Conservation (phyloP, 2,113 vertebrate species). For the Sinocyclocheilus anshuiensis region DNA sequence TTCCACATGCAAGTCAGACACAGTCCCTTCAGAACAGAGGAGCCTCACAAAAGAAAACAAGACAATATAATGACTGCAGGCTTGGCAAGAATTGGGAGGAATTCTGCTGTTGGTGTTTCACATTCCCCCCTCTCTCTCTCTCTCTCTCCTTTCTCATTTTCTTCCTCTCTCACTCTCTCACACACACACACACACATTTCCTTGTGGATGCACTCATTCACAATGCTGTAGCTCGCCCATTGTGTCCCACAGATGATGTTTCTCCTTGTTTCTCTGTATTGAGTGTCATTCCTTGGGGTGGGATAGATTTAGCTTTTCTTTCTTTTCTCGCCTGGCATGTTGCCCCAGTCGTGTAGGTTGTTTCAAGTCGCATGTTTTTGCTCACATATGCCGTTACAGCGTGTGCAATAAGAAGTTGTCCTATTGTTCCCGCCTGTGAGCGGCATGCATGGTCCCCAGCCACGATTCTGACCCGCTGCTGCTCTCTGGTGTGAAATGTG, state of each 20-base stretch:
- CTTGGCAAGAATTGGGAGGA: constrained; percentile 73
- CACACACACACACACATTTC: constrained; percentile 31
- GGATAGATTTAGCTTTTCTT: constrained; percentile 32
- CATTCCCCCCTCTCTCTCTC: constrained; percentile 66
- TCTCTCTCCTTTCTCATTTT: constrained; percentile 23
- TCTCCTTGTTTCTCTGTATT: constrained; percentile 40
- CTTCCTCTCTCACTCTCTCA: constrained; percentile 31
- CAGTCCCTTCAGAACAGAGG: constrained; percentile 62
- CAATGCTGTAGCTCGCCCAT: constrained; percentile 41
- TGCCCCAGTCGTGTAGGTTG: constrained; percentile 56
- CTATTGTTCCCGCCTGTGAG: constrained; percentile 66
- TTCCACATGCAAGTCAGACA: constrained; percentile 45
- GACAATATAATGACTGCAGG: constrained; percentile 74
- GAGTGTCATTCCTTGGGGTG: constrained; percentile 51
- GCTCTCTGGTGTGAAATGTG: constrained; percentile 72
- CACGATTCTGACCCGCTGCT: constrained; percentile 52
- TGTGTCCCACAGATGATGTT: constrained; percentile 55
- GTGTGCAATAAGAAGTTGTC: constrained; percentile 59
- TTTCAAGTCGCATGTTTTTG: constrained; percentile 68
- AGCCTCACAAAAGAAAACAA: constrained; percentile 67
- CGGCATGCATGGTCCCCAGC: constrained; percentile 54
- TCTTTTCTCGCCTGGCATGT: constrained; percentile 58
- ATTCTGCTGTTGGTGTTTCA: constrained; percentile 81
- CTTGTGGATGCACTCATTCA: constrained; percentile 32
- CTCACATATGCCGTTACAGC: constrained; percentile 60